Conservation (phyloP, 1,140 invertebrate genomes). For the Paramacrobiotus metropolitanus region DNA sequence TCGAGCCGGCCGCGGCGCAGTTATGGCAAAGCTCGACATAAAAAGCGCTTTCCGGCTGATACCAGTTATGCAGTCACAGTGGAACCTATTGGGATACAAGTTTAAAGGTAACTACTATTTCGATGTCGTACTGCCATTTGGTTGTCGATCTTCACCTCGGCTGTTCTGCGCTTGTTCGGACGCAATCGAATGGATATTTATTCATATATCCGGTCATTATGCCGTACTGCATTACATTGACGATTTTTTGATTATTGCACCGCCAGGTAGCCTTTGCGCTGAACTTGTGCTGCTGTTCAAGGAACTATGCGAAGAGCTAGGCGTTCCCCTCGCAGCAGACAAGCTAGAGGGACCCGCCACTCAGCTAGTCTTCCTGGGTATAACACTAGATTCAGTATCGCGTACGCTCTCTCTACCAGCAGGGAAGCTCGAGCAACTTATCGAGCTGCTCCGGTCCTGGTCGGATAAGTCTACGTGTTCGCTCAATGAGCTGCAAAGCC, state of each 20-base stretch:
- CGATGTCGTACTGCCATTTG: background rate
- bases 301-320: background rate
- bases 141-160: background rate
- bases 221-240: background rate
- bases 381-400: background rate
- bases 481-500: background rate
- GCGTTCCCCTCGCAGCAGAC: background rate
- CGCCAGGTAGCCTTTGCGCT: background rate
- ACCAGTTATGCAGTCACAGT: background rate
- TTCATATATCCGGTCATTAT: background rate
- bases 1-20: background rate
- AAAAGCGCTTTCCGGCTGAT: conserved; percentile 1
- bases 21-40: background rate
- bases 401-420: background rate
- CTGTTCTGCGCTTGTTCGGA: background rate
- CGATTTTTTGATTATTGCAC: background rate
- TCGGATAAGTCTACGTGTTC: background rate
- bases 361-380: background rate
- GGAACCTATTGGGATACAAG: background rate
- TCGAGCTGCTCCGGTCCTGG: background rate
- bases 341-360: background rate
- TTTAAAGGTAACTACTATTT: background rate
- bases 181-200: background rate
- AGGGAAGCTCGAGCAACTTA: background rate
- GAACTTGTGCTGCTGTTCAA: background rate